Percentiles rank a stretch among this genome's conserved stretches.
phyloP scores from a whole-genome alignment of 2,797 vertebrate species.

The Hephaestus fuliginosus region DNA sequence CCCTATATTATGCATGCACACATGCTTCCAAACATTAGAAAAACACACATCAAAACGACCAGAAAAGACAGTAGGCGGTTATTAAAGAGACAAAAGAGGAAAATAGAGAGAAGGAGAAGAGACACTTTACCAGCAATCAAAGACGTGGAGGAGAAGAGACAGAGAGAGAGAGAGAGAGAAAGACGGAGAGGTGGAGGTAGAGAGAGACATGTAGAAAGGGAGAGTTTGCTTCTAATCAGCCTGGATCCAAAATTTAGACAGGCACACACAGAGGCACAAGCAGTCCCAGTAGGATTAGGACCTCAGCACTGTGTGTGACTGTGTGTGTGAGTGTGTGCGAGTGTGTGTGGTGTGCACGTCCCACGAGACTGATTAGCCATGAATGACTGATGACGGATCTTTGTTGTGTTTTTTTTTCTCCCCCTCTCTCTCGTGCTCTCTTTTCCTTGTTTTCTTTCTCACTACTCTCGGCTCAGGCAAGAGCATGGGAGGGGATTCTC shows the following conservation, averaged over 20 bases:
- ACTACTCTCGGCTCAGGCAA: slow-evolving; percentile 61
- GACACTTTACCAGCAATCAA: slow-evolving; percentile 81
- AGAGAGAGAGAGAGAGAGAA: slow-evolving; percentile 38
- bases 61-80: slow-evolving; percentile 77
- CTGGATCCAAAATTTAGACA: slow-evolving; percentile 83
- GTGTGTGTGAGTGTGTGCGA: slow-evolving; percentile 45
- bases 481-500: slow-evolving; percentile 62
- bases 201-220: slow-evolving; percentile 44
- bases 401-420: slow-evolving; percentile 82
- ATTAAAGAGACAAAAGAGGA: slow-evolving; percentile 78
- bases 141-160: slow-evolving; percentile 58
- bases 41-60: slow-evolving; percentile 80
- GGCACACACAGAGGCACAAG: slow-evolving; percentile 77
- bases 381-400: slow-evolving; percentile 89
- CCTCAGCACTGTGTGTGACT: slow-evolving; percentile 58
- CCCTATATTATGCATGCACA: slow-evolving; percentile 66
- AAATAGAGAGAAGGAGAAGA: slow-evolving; percentile 68
- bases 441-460: slow-evolving; percentile 75
- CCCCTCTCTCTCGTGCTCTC: slow-evolving; percentile 50
- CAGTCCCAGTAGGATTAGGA: slow-evolving; percentile 86
- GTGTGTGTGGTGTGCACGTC: slow-evolving; percentile 67
- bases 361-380: slow-evolving; percentile 90
- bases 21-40: slow-evolving; percentile 73
- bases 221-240: slow-evolving; percentile 86
- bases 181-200: slow-evolving; percentile 35